Evolutionary conservation across 2,888 invertebrate genomes (phyloP), one percentile per base, ranked within the genome.

Genomic region (Sesia bembeciformis): DNA sequence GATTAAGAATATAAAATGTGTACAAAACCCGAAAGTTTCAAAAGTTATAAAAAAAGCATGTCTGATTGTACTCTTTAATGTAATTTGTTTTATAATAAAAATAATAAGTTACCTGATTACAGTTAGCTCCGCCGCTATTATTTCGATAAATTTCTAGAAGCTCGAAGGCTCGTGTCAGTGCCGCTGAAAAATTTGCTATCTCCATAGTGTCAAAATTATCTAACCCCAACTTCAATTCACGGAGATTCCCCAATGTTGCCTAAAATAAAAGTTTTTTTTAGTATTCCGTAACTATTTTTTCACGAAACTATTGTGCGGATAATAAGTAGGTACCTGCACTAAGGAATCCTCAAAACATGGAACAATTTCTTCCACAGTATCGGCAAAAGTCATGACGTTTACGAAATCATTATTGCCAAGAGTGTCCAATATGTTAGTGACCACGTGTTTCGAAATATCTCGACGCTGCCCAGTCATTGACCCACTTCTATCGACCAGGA

Each of bases 331-430:
- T 74, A 96, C 97, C 91, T 98, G 98, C 54, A 98, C 96, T 57
- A 98, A 90, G 53, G 94, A 94, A 70, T 96, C 94, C 70, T 94
- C 94, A 84, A 97, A 98, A 83, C 98, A 99, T 39, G 93, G 93
- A 60, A 98, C 97, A 50, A 96, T 92, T 71, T 94, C 93, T 64
- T 95, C 94, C 0, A 94, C 94, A 51, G 92, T 92, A 68, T 94
- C 93, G 63, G 96, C 95, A 90, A 98, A 99, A 74, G 95, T 95
- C 86, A 96, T 94, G 63, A 99, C 96, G 79, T 98, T 98, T 67
- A 99, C 98, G 88, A 96, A 99, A 84, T 99, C 99, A 83, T 99
- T 98, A 81, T 98, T 98, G 53, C 97, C 97, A 49, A 99, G 93
- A 0, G 99, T 99, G 70, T 98, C 98, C 62, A 99, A 90, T 63